A percentile compares a stretch with the other conserved stretches of the same genome.
Evolutionary conservation across 2,113 vertebrate genomes (phyloP).

Genomic region (Thunnus thynnus): DNA sequence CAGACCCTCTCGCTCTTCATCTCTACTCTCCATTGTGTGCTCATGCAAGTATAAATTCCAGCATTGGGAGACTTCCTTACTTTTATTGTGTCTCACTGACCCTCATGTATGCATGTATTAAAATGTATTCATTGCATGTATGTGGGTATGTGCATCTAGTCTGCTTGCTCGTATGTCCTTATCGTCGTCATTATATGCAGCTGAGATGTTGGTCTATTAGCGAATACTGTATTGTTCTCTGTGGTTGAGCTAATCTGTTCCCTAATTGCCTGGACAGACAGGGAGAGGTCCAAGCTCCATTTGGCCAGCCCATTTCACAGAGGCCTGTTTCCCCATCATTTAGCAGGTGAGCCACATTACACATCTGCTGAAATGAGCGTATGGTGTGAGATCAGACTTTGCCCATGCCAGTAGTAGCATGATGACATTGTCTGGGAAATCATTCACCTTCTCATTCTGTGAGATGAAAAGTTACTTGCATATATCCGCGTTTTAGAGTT

Average conservation of each 20-base stretch:
- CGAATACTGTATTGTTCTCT: constrained; percentile 49
- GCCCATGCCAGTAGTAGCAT: constrained; percentile 13
- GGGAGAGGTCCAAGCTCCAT: constrained; percentile 73
- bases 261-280: constrained; percentile 74
- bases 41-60: not conserved
- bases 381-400: constrained; percentile 45
- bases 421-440: constrained; percentile 47
- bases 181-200: constrained; percentile 38
- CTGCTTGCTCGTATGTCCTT: constrained; percentile 1
- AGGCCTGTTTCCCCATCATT: constrained; percentile 74
- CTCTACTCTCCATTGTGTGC: constrained; percentile 13
- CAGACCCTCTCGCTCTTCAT: constrained; percentile 24
- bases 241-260: constrained; percentile 54
- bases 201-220: constrained; percentile 51
- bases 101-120: not conserved
- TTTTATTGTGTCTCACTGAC: not conserved
- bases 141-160: not conserved
- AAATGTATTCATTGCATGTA: not conserved
- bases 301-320: constrained; percentile 77
- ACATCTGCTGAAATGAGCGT: constrained; percentile 76
- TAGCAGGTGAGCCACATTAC: constrained; percentile 79
- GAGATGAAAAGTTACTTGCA: not conserved
- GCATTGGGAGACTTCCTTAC: not conserved
- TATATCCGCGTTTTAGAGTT: not conserved
- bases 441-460: constrained; percentile 35